phyloP scores from a whole-genome alignment of 2,113 vertebrate genomes.

The Felis catus region DNA sequence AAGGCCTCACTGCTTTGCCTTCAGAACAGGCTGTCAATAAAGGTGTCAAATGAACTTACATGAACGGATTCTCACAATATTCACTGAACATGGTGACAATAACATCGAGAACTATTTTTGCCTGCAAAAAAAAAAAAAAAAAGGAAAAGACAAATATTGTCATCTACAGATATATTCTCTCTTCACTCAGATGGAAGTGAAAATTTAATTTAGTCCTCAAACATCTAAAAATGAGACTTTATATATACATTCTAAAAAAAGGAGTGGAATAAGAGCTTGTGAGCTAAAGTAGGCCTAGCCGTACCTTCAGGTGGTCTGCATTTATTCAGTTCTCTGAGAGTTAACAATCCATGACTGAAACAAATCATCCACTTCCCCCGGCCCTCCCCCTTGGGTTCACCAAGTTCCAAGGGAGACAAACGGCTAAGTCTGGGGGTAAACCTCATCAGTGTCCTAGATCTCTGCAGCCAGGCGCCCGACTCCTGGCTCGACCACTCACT shows the following conservation, averaged over 20 bases:
- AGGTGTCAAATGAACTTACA: constrained; percentile 86
- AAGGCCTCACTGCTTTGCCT: neutral
- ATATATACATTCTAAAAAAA: neutral
- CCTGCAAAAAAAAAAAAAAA: constrained; percentile 84
- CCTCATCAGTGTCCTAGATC: neutral
- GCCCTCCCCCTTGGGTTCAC: neutral
- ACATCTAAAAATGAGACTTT: constrained; percentile 12
- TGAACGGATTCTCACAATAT: constrained; percentile 95
- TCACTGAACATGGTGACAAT: constrained; percentile 98
- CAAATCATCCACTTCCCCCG: constrained; percentile 36
- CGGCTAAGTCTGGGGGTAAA: neutral
- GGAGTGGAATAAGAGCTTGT: neutral
- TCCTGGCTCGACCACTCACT: neutral
- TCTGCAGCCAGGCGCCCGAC: neutral
- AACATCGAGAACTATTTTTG: constrained; percentile 96
- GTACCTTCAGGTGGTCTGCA: constrained; percentile 42
- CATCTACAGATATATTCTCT: constrained; percentile 31
- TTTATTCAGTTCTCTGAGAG: constrained; percentile 37
- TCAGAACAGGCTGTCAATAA: neutral
- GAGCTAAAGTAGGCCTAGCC: neutral
- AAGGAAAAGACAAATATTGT: constrained; percentile 61
- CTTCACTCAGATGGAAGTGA: constrained; percentile 19
- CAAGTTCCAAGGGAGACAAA: constrained; percentile 31
- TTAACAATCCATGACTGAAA: constrained; percentile 57
- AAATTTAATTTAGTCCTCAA: constrained; percentile 23